Base-by-base conservation (phyloP, 1,140 invertebrate species). In the Stegodyphus mimosarum region DNA sequence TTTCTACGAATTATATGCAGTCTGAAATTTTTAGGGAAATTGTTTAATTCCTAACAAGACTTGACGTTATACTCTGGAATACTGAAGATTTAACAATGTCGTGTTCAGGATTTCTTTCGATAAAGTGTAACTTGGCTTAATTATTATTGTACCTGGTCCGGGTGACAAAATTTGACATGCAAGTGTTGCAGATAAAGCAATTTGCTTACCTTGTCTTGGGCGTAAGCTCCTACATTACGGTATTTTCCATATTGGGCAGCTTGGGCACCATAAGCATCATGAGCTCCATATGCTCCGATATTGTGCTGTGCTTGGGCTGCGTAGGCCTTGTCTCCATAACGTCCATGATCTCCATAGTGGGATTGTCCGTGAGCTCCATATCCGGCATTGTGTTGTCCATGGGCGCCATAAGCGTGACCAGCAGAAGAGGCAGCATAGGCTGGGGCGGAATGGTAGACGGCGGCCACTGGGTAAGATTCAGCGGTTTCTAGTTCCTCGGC, bases 241-340 rank as follows among this genome's bases (percentile, higher is more conserved):
- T 83, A 81, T 33, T 69, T 86, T 53, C 76, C 84, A n/a, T 86
- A 86, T 48, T 71, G 10, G 18, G 74, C 77, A 48, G 33, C 83
- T 9, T 86, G 83, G 17, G 83, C 83, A 15, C 83, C 83, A 49
- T 86, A 17, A 10, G 83, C 83, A 52, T 86, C 83, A 15, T 78
- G 69, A 33, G 74, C 50, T 13, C 53, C 48, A 13, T 78, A 70
- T 78, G 66, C 83, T 71, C 83, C 83, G 11, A 77, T 48, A 69
- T 86, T 78, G 75, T 86, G 83, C 69, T 86, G 83, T 71, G 66
- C 83, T 5, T 86, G 83, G 18, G 83, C 83, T 48, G 83, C 83
- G 15, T 86, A 71, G 6, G 52, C 83, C 10, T 75, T 70, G 83
- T 86, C 83, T 6, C 52, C 74, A 18, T 86, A 86, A 63, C 74